Percentiles rank a stretch among this genome's conserved stretches.
Conservation (phyloP, 2,797 vertebrate species). For the Chelmon rostratus region DNA sequence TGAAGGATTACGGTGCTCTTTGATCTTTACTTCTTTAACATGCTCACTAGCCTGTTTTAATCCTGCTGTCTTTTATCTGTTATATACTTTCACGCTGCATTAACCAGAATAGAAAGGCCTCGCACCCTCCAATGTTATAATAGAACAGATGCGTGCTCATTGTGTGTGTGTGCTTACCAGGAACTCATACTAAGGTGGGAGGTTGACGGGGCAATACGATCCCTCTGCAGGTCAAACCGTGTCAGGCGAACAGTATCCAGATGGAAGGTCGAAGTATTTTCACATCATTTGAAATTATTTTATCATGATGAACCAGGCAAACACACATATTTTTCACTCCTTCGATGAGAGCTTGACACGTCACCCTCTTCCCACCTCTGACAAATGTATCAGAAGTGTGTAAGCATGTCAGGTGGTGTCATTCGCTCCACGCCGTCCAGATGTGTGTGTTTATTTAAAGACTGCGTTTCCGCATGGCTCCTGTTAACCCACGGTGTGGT, state of each 20-base stretch:
- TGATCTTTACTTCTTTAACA: conserved; percentile 47
- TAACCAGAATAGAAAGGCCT: conserved; percentile 30
- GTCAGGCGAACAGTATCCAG: neutral
- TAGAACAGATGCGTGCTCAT: conserved; percentile 9
- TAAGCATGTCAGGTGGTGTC: neutral
- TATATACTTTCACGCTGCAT: conserved; percentile 55
- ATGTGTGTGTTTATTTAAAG: conserved; percentile 5
- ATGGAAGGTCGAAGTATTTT: conserved; percentile 22
- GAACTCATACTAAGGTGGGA: neutral
- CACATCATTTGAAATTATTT: conserved; percentile 1
- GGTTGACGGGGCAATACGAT: neutral
- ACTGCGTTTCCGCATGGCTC: neutral
- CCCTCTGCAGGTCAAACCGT: conserved; percentile 19
- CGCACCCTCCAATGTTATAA: conserved; percentile 4
- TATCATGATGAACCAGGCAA: neutral
- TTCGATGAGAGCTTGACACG: neutral
- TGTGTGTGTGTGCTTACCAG: neutral
- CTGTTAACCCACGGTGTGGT: neutral
- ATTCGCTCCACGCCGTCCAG: neutral
- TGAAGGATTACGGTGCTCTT: conserved; percentile 34
- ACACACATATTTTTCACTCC: neutral
- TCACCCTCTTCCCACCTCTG: neutral
- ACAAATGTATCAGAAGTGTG: neutral
- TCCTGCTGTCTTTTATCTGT: conserved; percentile 50
- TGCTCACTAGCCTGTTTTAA: conserved; percentile 47